These are phyloP conservation scores for Apaloderma vittatum DNA, from an alignment of 2,113 vertebrate genomes.

Conservation along the genomic window DNA sequence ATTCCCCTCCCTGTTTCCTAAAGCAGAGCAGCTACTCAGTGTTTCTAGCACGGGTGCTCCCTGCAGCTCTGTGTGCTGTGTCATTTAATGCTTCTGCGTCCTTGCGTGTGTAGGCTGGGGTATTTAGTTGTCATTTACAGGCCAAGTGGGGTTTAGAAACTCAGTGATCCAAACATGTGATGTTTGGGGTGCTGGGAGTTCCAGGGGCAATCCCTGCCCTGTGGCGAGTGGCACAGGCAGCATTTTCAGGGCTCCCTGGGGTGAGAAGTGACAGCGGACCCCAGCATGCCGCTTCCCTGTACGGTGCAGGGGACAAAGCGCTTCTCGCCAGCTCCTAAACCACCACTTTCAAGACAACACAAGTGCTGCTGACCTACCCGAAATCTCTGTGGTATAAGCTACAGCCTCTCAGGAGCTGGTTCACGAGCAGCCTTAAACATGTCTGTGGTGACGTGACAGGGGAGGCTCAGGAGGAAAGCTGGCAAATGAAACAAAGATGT, in stretches of 20 bases:
- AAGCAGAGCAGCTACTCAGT: background rate
- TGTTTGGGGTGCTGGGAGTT: background rate
- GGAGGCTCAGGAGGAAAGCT: background rate
- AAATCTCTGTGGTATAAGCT: background rate
- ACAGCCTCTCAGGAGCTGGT: background rate
- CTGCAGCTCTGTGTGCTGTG: background rate
- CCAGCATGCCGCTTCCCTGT: background rate
- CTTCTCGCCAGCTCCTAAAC: background rate
- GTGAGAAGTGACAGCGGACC: background rate
- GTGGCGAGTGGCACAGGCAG: background rate
- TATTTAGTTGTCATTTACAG: background rate
- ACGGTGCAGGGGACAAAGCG: background rate
- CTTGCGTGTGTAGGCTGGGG: accelerated
- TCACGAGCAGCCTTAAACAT: background rate
- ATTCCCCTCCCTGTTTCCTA: background rate
- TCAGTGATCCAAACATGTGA: background rate
- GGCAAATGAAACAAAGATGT: background rate
- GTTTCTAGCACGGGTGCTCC: background rate
- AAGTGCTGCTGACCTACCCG: background rate
- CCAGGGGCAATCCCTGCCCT: background rate
- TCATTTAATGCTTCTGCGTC: background rate
- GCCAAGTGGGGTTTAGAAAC: background rate
- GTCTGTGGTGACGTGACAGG: accelerated
- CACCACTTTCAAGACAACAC: background rate
- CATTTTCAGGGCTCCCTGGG: background rate